These are phyloP conservation scores for Megalurothrips usitatus DNA, from an alignment of 2,888 invertebrate genomes.

Conservation along the genomic window DNA sequence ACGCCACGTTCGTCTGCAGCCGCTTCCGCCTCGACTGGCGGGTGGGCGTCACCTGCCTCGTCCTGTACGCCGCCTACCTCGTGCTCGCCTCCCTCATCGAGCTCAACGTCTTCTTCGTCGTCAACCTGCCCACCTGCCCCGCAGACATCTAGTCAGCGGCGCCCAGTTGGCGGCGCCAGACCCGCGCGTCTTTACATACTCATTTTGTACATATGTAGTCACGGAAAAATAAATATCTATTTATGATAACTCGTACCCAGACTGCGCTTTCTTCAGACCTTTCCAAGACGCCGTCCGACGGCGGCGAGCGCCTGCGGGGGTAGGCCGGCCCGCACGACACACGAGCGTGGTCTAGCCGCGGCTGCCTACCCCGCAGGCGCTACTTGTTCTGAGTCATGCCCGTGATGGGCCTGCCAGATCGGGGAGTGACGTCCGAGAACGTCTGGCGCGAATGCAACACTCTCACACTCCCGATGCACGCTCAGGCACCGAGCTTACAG, in stretches of 20 bases:
- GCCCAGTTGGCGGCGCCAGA: not conserved
- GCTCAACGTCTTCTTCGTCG: conserved; percentile 58
- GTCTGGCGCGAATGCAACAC: too few species aligned
- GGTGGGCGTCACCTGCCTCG: conserved; percentile 62
- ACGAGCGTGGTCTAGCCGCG: too few species aligned
- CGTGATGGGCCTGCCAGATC: too few species aligned
- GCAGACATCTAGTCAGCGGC: conserved; percentile 32
- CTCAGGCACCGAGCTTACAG: too few species aligned
- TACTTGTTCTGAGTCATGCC: too few species aligned
- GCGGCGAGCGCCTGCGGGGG: too few species aligned
- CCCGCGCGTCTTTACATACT: not conserved
- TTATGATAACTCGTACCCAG: not conserved
- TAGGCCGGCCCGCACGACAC: too few species aligned
- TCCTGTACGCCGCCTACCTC: conserved; percentile 66
- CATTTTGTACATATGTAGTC: not conserved
- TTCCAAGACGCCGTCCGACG: not conserved
- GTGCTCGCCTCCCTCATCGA: conserved; percentile 74
- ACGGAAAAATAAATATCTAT: too few species aligned
- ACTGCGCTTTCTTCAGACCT: not conserved
- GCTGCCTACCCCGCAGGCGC: too few species aligned
- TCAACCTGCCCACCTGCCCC: conserved; percentile 31
- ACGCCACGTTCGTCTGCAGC: conserved; percentile 61
- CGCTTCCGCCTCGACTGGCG: conserved; percentile 65
- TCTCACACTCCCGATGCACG: too few species aligned
- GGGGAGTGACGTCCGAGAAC: too few species aligned